phyloP scores from a whole-genome alignment of 1,140 invertebrate species.

The Drosophila grimshawi region DNA sequence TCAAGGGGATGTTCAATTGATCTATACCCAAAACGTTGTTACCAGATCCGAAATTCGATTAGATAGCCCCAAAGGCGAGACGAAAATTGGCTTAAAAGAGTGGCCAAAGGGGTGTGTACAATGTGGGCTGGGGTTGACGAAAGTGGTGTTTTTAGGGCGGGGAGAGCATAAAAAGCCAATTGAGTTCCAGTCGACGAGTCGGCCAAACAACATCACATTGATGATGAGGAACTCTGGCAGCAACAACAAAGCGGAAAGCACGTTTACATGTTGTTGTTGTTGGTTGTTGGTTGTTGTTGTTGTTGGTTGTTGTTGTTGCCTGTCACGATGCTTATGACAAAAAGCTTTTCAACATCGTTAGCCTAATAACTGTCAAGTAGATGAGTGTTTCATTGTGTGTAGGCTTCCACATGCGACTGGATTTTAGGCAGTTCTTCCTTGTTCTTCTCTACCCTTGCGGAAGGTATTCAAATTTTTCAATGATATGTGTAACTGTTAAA shows the following conservation, averaged over 20 bases:
- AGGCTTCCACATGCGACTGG: slow-evolving; percentile 31
- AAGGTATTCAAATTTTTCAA: neutral
- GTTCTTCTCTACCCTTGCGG: slow-evolving; percentile 2
- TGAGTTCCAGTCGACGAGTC: slow-evolving; percentile 32
- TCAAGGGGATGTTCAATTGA: slow-evolving; percentile 18
- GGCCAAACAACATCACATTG: slow-evolving; percentile 22
- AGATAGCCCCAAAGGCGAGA: slow-evolving; percentile 27
- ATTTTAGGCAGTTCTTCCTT: slow-evolving; percentile 36
- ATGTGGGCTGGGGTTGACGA: neutral
- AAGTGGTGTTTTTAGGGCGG: neutral
- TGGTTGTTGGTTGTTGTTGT: slow-evolving; percentile 8
- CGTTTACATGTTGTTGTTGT: slow-evolving; percentile 6
- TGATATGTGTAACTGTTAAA: neutral
- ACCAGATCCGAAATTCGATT: slow-evolving; percentile 26
- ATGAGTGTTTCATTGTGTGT: slow-evolving; percentile 34
- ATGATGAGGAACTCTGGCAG: slow-evolving; percentile 18
- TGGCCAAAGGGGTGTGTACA: neutral
- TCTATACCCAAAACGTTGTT: slow-evolving; percentile 15
- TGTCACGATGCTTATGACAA: slow-evolving; percentile 52
- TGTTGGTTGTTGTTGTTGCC: slow-evolving; percentile 28
- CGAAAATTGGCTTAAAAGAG: neutral
- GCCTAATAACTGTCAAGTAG: slow-evolving; percentile 78
- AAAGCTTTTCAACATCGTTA: slow-evolving; percentile 77
- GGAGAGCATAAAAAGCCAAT: slow-evolving; percentile 23
- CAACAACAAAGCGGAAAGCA: slow-evolving; percentile 7